Evolutionary conservation across 2,113 vertebrate genomes (phyloP).

Genomic region (Saguinus imperator): DNA sequence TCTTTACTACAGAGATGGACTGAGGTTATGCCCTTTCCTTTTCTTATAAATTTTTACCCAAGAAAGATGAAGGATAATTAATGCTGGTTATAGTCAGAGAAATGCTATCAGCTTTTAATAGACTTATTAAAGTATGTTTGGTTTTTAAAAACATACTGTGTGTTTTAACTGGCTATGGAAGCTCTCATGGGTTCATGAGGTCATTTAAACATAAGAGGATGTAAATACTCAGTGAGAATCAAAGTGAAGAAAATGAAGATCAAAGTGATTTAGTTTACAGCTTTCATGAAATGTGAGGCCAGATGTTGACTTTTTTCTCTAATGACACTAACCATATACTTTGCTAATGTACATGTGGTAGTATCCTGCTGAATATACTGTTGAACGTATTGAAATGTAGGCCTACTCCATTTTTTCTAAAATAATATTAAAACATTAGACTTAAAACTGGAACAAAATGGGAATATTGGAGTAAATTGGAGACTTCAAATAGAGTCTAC

Average conservation of each 20-base stretch:
- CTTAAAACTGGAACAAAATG: background rate
- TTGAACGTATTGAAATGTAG: background rate
- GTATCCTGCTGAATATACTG: background rate
- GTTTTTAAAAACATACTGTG: constrained; percentile 64
- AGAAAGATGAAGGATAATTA: constrained; percentile 72
- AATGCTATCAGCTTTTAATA: constrained; percentile 68
- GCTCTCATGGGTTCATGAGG: constrained; percentile 56
- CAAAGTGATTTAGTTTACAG: constrained; percentile 74
- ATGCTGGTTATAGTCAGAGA: constrained; percentile 58
- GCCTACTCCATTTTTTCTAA: background rate
- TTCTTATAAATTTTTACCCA: constrained; percentile 71
- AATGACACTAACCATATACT: constrained; percentile 55
- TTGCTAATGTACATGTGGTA: background rate
- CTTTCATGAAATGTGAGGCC: constrained; percentile 75
- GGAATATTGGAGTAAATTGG: background rate
- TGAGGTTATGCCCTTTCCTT: constrained; percentile 73
- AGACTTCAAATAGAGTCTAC: background rate
- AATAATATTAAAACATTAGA: background rate
- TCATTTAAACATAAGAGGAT: constrained; percentile 72
- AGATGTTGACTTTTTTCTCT: constrained; percentile 64
- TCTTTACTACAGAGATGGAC: constrained; percentile 59
- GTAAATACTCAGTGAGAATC: constrained; percentile 60
- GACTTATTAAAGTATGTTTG: constrained; percentile 70
- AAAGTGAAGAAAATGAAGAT: constrained; percentile 72
- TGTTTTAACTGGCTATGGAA: constrained; percentile 66